Evolutionary conservation across 2,888 invertebrate genomes (phyloP).

Genomic region (Ametastegia equiseti): DNA sequence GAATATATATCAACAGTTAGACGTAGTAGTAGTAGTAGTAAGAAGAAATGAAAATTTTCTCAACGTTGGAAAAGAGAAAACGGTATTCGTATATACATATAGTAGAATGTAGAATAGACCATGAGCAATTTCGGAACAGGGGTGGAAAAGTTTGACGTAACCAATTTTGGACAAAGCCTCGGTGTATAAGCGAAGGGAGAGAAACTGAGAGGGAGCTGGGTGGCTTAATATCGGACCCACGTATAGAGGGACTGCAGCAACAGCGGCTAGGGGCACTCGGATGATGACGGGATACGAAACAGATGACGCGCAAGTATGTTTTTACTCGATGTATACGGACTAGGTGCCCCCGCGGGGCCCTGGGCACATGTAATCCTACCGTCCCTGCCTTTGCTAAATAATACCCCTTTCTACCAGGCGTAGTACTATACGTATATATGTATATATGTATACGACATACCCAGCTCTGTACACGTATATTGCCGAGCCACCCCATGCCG

Average conservation of each 20-base stretch:
- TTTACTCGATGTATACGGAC: conserved; percentile 2
- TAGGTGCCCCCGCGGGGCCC: conserved; percentile 2
- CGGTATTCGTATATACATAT: no score
- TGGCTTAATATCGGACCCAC: conserved; percentile 33
- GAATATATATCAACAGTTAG: not conserved
- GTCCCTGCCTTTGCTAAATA: no score
- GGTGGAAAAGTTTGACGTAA: not conserved
- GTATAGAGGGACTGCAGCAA: conserved; percentile 13
- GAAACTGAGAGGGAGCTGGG: not conserved
- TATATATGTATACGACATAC: no score
- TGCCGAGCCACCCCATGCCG: conserved; percentile 31
- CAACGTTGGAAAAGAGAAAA: no score
- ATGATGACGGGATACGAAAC: conserved; percentile 42
- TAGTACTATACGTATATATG: conserved; percentile 20
- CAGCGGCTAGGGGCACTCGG: not conserved
- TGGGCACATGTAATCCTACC: conserved; percentile 15
- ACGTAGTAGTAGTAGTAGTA: not conserved
- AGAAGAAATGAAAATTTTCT: no score
- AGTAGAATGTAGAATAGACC: no score
- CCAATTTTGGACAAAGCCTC: not conserved
- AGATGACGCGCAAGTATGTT: conserved; percentile 43
- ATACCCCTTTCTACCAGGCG: not conserved
- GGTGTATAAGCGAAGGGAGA: not conserved
- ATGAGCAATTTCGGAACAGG: no score
- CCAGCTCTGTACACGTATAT: conserved; percentile 13